Conservation (phyloP, 2,797 vertebrate genomes). For the Columba guinea region DNA sequence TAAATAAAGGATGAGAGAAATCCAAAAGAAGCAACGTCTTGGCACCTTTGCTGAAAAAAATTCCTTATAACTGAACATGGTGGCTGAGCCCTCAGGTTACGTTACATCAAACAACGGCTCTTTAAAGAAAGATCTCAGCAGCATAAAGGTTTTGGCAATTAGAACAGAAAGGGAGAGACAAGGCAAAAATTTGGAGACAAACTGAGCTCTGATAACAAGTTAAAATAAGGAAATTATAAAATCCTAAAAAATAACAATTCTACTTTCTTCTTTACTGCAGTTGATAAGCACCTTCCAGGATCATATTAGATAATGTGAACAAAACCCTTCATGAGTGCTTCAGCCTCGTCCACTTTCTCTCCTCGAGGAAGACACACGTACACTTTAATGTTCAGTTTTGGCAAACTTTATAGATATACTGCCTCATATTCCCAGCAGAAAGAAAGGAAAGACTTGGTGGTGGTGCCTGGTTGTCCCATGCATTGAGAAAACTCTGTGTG, state of each 20-base stretch:
- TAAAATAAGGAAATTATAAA: neutral
- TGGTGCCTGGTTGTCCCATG: accelerated
- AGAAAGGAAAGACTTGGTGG: neutral
- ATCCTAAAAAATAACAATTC: neutral
- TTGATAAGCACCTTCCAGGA: neutral
- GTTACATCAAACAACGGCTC: slow-evolving; percentile 16
- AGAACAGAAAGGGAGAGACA: neutral
- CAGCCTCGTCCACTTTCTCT: neutral
- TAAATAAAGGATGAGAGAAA: slow-evolving; percentile 8
- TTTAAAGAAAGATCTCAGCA: neutral
- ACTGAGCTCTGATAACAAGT: neutral
- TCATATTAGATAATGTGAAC: neutral
- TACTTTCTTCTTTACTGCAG: neutral
- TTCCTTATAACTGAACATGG: neutral
- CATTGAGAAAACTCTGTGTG: neutral
- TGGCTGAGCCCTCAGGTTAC: slow-evolving; percentile 38
- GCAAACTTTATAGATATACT: neutral
- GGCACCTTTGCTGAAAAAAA: slow-evolving; percentile 18
- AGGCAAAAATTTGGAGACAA: neutral
- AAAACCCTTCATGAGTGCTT: neutral
- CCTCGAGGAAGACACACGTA: neutral
- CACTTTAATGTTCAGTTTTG: neutral
- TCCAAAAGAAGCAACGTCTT: neutral
- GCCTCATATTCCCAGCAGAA: neutral
- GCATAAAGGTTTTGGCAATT: neutral